Conservation (phyloP, 2,888 invertebrate species). For the Lissonota sp. region DNA sequence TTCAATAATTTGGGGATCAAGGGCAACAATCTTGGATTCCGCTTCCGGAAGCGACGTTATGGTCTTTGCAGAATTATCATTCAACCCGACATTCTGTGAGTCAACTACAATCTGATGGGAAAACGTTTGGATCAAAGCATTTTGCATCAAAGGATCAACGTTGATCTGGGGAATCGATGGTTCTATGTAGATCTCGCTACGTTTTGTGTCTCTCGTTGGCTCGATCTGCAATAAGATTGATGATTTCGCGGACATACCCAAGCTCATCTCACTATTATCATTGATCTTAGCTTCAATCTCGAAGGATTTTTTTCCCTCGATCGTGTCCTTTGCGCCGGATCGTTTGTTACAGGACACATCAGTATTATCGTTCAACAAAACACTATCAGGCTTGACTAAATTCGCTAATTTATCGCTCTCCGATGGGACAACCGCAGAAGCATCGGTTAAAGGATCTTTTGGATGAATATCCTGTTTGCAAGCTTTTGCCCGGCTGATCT, state of each 20-base stretch:
- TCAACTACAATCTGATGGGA: not conserved
- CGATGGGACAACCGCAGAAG: slow-evolving; percentile 18
- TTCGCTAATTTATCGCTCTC: slow-evolving; percentile 18
- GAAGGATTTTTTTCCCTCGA: not conserved
- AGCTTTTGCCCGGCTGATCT: not conserved
- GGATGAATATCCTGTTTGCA: not conserved
- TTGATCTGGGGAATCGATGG: slow-evolving; percentile 45
- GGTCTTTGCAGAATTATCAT: not conserved
- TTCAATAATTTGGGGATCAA: not conserved
- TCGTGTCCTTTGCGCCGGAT: not conserved
- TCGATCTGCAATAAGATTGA: slow-evolving; percentile 53
- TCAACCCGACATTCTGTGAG: not conserved
- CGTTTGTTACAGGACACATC: slow-evolving; percentile 11
- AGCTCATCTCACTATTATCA: not conserved
- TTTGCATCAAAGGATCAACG: slow-evolving; percentile 1
- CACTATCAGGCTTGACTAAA: slow-evolving; percentile 34
- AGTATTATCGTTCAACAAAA: slow-evolving; percentile 37
- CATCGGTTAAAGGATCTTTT: slow-evolving; percentile 12
- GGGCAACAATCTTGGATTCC: not conserved
- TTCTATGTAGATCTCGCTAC: slow-evolving; percentile 62
- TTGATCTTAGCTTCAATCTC: slow-evolving; percentile 7
- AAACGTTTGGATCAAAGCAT: not conserved
- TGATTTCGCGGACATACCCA: slow-evolving; percentile 15
- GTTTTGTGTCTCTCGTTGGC: slow-evolving; percentile 43
- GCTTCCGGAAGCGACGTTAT: not conserved